Base-by-base conservation (phyloP, 2,797 vertebrate species). In the Natrix natrix region DNA sequence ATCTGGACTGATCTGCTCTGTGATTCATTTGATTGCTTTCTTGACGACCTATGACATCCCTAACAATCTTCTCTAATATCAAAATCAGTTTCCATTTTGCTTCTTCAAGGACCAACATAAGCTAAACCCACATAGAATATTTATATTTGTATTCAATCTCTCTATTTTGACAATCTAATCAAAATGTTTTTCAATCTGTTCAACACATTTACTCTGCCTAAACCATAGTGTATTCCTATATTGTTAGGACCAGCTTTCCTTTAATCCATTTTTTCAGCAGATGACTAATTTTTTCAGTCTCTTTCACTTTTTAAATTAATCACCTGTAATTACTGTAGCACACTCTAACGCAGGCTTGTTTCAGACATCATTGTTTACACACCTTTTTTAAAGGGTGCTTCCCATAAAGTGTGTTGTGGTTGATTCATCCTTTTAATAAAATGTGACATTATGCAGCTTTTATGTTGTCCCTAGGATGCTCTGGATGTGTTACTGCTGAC, bases 341-440 rank as follows among this genome's bases (percentile, higher is more conserved):
- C 96, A 96, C 95, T 96, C 96, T 90, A 24, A 95, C 94, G 96
- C 95, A 97, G 96, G 94, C 97, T 96, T 97, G 96, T 97, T 98
- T 97, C 97, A 95, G 96, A 96, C 94, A 94, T 96, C 96, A 96
- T 97, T 97, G 94, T 97, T 97, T 97, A 96, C 96, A 97, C 96
- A 96, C 95, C 95, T 97, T 92, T 96, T 97, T 97, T 97, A 97
- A 96, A 96, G 95, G 90, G 94, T 96, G 90, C 94, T 97, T 91
- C 97, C 96, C 97, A 96, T 97, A 95, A 97, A 97, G 96, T 96
- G 96, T 96, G 95, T 97, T 98, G 95, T 95, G 95, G 96, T 96
- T 97, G 97, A 97, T 98, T 97, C 97, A 96, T 95, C 96, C 96
- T 97, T 97, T 97, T 96, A 94, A 97, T 97, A 97, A 96, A 96